Evolutionary conservation across 30 jellyfish, hydroid and myxozoan genomes (phyloP), one percentile per base, ranked within the genome.

Genomic region (Nemopilema nomurai): DNA sequence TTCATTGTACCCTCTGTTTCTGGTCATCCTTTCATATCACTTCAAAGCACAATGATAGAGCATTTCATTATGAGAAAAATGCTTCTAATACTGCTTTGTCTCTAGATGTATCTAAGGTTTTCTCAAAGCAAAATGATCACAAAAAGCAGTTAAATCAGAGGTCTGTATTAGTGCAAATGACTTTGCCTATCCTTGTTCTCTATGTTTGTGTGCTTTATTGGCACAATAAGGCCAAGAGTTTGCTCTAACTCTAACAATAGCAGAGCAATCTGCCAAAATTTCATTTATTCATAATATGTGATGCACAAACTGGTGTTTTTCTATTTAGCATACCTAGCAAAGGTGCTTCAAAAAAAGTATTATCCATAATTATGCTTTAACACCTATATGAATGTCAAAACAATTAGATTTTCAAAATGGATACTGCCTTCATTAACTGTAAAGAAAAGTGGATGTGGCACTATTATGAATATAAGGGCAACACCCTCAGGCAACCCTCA

Each of bases 171-270:
- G 24, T 21, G 62, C 80, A 32, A 30, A 69, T n/a, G 80, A 69
- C 62, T 69, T 25, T 69, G 16, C 53, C 62, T 30, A 24, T 32
- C 16, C 80, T 25, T 25, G 62, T 49, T 69, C 27, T 69, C 53
- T 69, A 21, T 69, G 62, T 24, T 18, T 25, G 62, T 25, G 24
- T 1, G 80, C 57, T 49, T 49, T 32, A 69, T 21, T 49, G 23
- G 63, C 33, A 69, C 80, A 53, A 69, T 69, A 0, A 27, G 13
- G 25, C 80, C 80, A 25, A 69, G 62, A 69, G 53, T 41, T 41
- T 3, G 57, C 57, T 41, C 57, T 41, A 41, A 41, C 13, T 41
- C 13, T 3, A 13, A 41, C n/a, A n/a, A n/a, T n/a, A n/a, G n/a
- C n/a, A n/a, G n/a, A n/a, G n/a, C n/a, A n/a, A 41, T 41, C 13